Percentiles rank a stretch among this genome's conserved stretches.
These are phyloP conservation scores for Caenorhabditis sulstoni DNA, from an alignment of 2,888 invertebrate genomes.

Conservation along the genomic window DNA sequence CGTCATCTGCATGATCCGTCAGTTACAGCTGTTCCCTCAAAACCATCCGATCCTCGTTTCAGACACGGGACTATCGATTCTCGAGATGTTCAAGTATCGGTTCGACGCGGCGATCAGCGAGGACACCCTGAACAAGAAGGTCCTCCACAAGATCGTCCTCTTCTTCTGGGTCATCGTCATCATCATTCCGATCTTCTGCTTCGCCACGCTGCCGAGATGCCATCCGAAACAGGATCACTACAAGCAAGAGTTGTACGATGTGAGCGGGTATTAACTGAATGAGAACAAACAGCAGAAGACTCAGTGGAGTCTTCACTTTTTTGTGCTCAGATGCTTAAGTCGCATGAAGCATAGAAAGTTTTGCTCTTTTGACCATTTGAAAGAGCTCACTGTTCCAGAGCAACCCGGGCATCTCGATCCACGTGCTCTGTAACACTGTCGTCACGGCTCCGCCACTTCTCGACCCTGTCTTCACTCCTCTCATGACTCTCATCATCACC, in stretches of 20 bases:
- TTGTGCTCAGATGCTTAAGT: no score
- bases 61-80: conserved; percentile 48
- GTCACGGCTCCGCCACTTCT: conserved; percentile 50
- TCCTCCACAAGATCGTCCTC: conserved; percentile 36
- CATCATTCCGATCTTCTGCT: conserved; percentile 41
- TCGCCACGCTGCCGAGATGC: conserved; percentile 38
- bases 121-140: conserved; percentile 44
- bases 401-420: conserved; percentile 28
- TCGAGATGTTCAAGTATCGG: conserved; percentile 52
- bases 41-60: not conserved
- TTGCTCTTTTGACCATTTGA: not conserved
- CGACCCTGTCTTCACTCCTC: conserved; percentile 47
- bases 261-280: no score
- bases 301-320: no score
- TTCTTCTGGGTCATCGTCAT: conserved; percentile 53
- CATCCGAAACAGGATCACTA: conserved; percentile 48
- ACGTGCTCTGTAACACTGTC: conserved; percentile 49
- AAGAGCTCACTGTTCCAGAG: conserved; percentile 26
- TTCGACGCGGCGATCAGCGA: conserved; percentile 43
- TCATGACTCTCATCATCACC: conserved; percentile 31
- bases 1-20: conserved; percentile 41
- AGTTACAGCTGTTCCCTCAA: not conserved
- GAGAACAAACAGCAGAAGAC: not conserved
- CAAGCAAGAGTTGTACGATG: conserved; percentile 32
- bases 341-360: no score